phyloP scores from a whole-genome alignment of 2,797 vertebrate genomes.

The Intellagama lesueurii region DNA sequence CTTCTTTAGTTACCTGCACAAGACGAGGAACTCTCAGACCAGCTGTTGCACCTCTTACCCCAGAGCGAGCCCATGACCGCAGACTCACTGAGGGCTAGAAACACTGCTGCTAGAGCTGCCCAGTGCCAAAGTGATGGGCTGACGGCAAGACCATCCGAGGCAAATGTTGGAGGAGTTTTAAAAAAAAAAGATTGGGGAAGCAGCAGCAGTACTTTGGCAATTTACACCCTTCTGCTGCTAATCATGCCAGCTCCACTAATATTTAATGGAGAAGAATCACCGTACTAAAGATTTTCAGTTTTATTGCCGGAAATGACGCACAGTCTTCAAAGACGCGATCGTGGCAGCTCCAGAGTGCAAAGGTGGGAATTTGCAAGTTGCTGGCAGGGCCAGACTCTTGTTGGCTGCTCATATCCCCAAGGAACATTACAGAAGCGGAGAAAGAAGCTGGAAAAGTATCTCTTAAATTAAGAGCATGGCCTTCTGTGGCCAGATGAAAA shows the following conservation, averaged over 20 bases:
- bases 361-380: not conserved
- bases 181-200: not conserved
- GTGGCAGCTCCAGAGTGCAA: not conserved
- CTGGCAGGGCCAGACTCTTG: not conserved
- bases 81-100: not conserved
- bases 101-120: not conserved
- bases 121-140: not conserved
- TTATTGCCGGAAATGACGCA: conserved; percentile 22
- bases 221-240: conserved; percentile 25
- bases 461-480: not conserved
- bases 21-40: not conserved
- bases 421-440: not conserved
- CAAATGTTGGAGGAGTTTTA: not conserved
- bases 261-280: conserved; percentile 27
- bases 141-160: not conserved
- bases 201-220: not conserved
- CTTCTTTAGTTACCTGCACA: conserved; percentile 27
- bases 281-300: not conserved
- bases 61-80: conserved; percentile 25
- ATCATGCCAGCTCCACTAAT: conserved; percentile 23
- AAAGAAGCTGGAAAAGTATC: no score
- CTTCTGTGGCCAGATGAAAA: not conserved
- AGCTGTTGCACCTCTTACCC: conserved; percentile 27
- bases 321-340: conserved; percentile 11
- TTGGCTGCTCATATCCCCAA: not conserved